These are phyloP conservation scores for Macrophya annulata DNA, from an alignment of 2,888 invertebrate species.

Conservation along the genomic window DNA sequence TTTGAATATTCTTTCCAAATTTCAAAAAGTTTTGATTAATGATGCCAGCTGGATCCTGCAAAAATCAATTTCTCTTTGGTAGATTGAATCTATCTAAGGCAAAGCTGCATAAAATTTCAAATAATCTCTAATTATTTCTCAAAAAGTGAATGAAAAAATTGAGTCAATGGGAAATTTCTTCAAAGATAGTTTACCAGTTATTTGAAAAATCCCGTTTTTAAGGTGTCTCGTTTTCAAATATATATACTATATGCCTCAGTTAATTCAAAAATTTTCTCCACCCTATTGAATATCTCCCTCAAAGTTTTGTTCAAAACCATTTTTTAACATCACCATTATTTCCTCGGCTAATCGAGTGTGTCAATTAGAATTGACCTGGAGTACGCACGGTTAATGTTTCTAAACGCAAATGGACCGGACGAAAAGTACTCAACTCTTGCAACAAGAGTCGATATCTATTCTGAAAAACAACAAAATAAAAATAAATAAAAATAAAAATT, in stretches of 20 bases:
- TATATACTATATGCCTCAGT: not conserved
- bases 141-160: not conserved
- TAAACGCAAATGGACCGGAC: conserved; percentile 18
- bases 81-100: not conserved
- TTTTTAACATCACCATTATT: conserved; percentile 40
- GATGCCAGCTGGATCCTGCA: not conserved
- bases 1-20: not conserved
- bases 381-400: conserved; percentile 24
- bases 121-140: not conserved
- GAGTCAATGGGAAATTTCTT: not conserved
- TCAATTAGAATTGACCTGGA: conserved; percentile 50
- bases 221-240: not conserved
- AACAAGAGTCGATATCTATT: conserved; percentile 6
- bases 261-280: not conserved
- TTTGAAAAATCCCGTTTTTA: not conserved
- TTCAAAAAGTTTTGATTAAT: not conserved
- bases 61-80: not conserved
- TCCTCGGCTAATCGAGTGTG: conserved; percentile 40
- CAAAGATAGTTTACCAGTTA: not conserved
- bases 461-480: not conserved
- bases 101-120: not conserved
- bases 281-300: not conserved
- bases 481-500: not conserved
- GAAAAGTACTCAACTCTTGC: not conserved
- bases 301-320: conserved; percentile 17